Evolutionary conservation across 1,140 invertebrate genomes (phyloP).

Genomic region (Macrostomum lignano): DNA sequence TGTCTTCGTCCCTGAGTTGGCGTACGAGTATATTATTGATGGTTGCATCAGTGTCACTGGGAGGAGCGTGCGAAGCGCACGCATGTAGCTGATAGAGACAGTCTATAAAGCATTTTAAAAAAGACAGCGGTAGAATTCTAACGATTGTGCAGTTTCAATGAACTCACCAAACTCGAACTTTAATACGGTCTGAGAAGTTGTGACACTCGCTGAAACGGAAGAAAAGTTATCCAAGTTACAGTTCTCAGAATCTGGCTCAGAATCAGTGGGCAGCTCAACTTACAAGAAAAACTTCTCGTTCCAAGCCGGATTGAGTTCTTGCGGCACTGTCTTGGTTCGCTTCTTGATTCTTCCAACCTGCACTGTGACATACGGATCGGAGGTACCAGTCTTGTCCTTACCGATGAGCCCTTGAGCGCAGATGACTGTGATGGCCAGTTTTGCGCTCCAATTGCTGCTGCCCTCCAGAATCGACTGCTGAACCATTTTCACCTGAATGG

Average conservation of each 20-base stretch:
- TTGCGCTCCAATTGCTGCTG: slow-evolving; percentile 98
- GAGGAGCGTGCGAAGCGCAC: too few species aligned
- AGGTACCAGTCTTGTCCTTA: slow-evolving; percentile 97
- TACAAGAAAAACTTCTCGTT: slow-evolving; percentile 99
- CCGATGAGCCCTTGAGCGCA: slow-evolving; percentile 97
- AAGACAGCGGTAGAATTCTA: too few species aligned
- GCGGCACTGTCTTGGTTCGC: slow-evolving; percentile 85
- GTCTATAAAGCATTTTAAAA: too few species aligned
- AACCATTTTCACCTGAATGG: slow-evolving; percentile 46
- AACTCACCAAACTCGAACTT: slow-evolving; percentile 23
- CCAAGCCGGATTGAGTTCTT: slow-evolving; percentile 97
- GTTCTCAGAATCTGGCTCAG: too few species aligned
- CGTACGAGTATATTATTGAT: too few species aligned
- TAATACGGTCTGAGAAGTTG: slow-evolving; percentile 5
- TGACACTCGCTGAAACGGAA: slow-evolving; percentile 5
- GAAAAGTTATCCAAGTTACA: too few species aligned
- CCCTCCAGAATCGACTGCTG: slow-evolving; percentile 90
- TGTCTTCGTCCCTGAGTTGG: slow-evolving; percentile 99
- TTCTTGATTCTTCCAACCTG: slow-evolving; percentile 99
- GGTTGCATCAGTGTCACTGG: too few species aligned
- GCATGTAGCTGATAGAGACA: too few species aligned
- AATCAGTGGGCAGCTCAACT: too few species aligned
- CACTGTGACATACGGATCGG: slow-evolving; percentile 96
- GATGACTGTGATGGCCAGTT: slow-evolving; percentile 75
- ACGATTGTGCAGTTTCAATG: too few species aligned